Evolutionary conservation across 2,888 invertebrate species (phyloP).

Genomic region (Macrophya annulata): DNA sequence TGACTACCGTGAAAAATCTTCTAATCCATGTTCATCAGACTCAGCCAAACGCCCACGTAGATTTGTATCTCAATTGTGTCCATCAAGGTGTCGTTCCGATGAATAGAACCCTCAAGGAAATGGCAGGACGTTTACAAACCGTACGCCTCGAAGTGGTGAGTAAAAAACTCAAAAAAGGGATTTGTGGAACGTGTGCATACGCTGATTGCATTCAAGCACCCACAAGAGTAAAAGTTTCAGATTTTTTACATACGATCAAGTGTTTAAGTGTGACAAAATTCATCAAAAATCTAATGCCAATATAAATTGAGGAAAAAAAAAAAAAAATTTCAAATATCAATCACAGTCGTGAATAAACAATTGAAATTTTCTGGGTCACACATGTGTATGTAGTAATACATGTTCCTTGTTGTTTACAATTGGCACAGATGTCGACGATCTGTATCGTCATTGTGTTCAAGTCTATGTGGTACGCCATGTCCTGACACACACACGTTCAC

Average conservation of each 20-base stretch:
- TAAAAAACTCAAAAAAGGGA: slow-evolving; percentile 46
- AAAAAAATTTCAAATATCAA: too few relatives aligned
- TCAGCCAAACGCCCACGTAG: slow-evolving; percentile 83
- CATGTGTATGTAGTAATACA: too few relatives aligned
- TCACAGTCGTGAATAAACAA: neutral
- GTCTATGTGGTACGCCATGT: neutral
- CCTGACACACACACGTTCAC: neutral
- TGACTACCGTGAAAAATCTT: slow-evolving; percentile 82
- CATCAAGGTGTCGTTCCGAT: slow-evolving; percentile 84
- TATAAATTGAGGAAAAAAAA: neutral
- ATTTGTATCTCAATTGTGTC: slow-evolving; percentile 85
- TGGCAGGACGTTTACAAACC: slow-evolving; percentile 70
- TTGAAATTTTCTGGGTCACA: slow-evolving; percentile 24
- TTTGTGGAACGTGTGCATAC: neutral
- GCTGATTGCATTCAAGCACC: neutral
- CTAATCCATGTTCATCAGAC: slow-evolving; percentile 82
- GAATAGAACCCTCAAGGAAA: slow-evolving; percentile 75
- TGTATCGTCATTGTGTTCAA: neutral
- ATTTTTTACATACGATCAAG: too few relatives aligned
- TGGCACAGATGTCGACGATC: neutral
- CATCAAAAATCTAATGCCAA: neutral
- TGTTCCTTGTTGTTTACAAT: slow-evolving; percentile 33
- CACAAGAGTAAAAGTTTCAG: too few relatives aligned
- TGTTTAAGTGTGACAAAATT: neutral
- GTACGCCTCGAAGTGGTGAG: slow-evolving; percentile 77